Percentiles rank a stretch among this genome's conserved stretches.
Evolutionary conservation across 2,888 invertebrate genomes (phyloP).

Genomic region (Homarus gammarus): DNA sequence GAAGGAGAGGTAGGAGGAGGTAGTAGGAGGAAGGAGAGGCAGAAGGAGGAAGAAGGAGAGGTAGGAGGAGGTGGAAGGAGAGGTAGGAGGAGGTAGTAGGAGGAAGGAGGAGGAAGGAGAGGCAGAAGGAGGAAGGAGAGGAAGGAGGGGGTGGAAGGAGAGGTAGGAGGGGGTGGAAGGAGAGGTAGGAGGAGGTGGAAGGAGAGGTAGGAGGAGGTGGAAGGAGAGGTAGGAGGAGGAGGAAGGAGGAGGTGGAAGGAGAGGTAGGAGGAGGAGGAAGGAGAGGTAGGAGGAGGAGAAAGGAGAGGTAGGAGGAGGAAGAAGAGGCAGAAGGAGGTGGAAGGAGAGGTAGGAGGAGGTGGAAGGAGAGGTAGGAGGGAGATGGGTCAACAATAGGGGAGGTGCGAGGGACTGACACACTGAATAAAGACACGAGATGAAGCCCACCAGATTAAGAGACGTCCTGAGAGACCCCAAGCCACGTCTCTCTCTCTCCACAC

Average conservation of each 20-base stretch:
- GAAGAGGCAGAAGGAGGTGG: background rate
- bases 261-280: background rate
- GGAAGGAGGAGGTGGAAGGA: background rate
- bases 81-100: background rate
- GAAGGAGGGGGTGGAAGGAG: too few species aligned
- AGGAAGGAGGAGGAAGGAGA: background rate
- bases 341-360: too few species aligned
- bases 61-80: background rate
- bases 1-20: background rate
- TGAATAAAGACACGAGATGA: slow-evolving; percentile 57
- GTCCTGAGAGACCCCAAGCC: slow-evolving; percentile 19
- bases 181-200: background rate
- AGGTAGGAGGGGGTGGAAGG: too few species aligned
- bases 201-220: too few species aligned
- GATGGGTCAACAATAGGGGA: slow-evolving; percentile 32
- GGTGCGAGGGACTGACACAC: slow-evolving; percentile 55
- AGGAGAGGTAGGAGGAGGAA: background rate
- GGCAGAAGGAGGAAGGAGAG: background rate
- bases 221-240: too few species aligned
- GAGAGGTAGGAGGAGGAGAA: background rate
- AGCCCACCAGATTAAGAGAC: slow-evolving; percentile 56
- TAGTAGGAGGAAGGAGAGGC: too few species aligned
- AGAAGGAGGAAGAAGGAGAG: too few species aligned
- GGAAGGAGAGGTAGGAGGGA: slow-evolving; percentile 5
- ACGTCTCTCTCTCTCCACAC: slow-evolving; percentile 4